A percentile compares a stretch with the other conserved stretches of the same genome.
These are phyloP conservation scores for Chrysodeixis includens DNA, from an alignment of 2,888 invertebrate genomes.

Conservation along the genomic window DNA sequence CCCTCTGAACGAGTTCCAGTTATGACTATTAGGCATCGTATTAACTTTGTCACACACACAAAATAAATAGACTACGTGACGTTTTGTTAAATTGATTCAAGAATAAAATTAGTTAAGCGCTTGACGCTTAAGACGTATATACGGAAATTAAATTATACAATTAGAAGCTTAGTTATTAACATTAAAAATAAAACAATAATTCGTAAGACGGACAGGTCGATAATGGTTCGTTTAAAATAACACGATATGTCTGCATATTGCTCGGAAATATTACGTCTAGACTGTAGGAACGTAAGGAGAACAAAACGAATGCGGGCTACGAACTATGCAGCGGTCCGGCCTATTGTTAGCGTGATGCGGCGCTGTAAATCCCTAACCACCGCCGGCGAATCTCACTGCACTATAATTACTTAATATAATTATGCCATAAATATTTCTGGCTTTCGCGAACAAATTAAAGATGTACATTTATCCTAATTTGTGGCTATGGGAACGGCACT, in stretches of 20 bases:
- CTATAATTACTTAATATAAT: constrained; percentile 81
- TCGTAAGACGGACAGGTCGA: constrained; percentile 24
- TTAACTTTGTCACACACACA: constrained; percentile 47
- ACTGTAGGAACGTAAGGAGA: constrained; percentile 81
- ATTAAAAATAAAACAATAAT: constrained; percentile 27
- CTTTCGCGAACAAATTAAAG: constrained; percentile 66
- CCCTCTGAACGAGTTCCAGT: constrained; percentile 52
- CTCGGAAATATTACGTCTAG: constrained; percentile 86
- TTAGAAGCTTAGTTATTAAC: constrained; percentile 13
- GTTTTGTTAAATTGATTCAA: constrained; percentile 29
- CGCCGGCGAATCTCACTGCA: constrained; percentile 70
- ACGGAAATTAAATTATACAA: constrained; percentile 21
- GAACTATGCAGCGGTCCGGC: constrained; percentile 72
- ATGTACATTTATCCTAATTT: constrained; percentile 66
- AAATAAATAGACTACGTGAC: constrained; percentile 34
- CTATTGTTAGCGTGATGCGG: constrained; percentile 86
- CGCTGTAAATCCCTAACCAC: constrained; percentile 77
- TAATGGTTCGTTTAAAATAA: constrained; percentile 63
- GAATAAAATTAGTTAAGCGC: constrained; percentile 18
- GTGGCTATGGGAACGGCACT: constrained; percentile 51
- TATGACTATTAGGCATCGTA: constrained; percentile 49
- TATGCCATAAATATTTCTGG: constrained; percentile 76
- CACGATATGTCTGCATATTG: constrained; percentile 72
- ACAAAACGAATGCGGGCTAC: constrained; percentile 77
- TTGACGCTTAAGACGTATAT: constrained; percentile 23